Percentiles rank a stretch among this genome's conserved stretches.
Conservation (phyloP, 2,113 vertebrate species). For the Hemiscyllium ocellatum region DNA sequence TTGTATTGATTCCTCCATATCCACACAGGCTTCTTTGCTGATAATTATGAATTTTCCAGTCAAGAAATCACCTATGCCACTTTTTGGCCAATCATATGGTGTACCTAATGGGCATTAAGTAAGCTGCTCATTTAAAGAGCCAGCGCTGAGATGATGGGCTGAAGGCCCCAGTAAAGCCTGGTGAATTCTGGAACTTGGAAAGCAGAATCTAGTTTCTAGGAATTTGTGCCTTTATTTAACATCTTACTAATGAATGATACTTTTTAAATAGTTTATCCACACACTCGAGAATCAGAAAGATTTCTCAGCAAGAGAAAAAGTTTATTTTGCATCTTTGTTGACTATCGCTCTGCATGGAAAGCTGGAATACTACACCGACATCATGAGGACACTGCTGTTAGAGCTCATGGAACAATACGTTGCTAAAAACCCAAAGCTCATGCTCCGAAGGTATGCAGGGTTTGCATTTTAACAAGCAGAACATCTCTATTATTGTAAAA, state of each 20-base stretch:
- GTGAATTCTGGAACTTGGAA: not conserved
- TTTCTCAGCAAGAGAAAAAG: slow-evolving; percentile 81
- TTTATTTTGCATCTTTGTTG: slow-evolving; percentile 87
- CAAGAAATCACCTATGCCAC: not conserved
- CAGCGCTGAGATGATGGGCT: no score
- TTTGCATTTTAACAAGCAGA: not conserved
- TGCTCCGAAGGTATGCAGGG: slow-evolving; percentile 78
- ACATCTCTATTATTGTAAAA: not conserved
- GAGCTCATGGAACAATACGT: slow-evolving; percentile 93
- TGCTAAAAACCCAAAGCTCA: slow-evolving; percentile 92
- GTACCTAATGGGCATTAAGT: not conserved
- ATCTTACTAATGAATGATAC: not conserved
- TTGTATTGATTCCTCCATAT: not conserved
- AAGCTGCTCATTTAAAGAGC: no score
- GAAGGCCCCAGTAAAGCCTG: not conserved
- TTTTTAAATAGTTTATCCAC: slow-evolving; percentile 77
- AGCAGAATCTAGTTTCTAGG: not conserved
- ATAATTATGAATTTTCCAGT: not conserved
- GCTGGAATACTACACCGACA: slow-evolving; percentile 92
- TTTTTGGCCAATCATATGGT: not conserved
- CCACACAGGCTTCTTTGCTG: not conserved
- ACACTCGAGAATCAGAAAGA: slow-evolving; percentile 84
- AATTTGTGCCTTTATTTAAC: not conserved
- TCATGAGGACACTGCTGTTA: slow-evolving; percentile 88
- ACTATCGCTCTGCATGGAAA: slow-evolving; percentile 94